Conservation (phyloP, 2,113 vertebrate genomes). For the Triplophysa tibetana region DNA sequence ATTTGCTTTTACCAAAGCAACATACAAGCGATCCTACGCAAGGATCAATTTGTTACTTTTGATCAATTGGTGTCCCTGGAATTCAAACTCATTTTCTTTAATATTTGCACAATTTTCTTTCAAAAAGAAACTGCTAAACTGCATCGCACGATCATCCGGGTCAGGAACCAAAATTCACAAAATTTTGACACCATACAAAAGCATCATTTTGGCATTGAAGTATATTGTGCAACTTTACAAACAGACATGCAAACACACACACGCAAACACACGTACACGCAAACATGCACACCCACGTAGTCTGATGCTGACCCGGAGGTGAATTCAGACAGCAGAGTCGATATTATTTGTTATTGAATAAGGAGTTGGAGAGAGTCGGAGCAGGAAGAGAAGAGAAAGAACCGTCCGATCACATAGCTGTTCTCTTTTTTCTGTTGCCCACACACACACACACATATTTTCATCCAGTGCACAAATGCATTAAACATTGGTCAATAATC, state of each 20-base stretch:
- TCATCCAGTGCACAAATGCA: not conserved
- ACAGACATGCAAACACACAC: constrained; percentile 4
- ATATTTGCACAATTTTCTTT: too few relatives aligned
- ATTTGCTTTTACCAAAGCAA: too few relatives aligned
- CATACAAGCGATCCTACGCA: too few relatives aligned
- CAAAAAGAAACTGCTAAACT: too few relatives aligned
- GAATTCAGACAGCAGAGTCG: not conserved
- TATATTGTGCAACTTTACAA: too few relatives aligned
- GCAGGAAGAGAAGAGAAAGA: constrained; percentile 21
- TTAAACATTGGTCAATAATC: constrained; percentile 11
- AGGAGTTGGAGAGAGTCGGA: not conserved
- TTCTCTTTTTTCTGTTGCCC: constrained; percentile 29
- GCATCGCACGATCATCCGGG: too few relatives aligned
- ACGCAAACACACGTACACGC: not conserved
- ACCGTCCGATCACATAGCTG: constrained; percentile 37
- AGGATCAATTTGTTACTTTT: too few relatives aligned
- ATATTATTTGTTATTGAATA: constrained; percentile 28
- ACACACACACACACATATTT: not conserved
- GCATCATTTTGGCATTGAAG: too few relatives aligned
- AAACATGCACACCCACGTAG: constrained; percentile 9
- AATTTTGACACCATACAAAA: too few relatives aligned
- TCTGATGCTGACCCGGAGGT: constrained; percentile 1
- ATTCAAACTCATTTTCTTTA: too few relatives aligned
- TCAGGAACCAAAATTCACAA: too few relatives aligned
- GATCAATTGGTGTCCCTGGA: too few relatives aligned